phyloP scores from a whole-genome alignment of 2,888 invertebrate species.

The Sphaerophoria rueppellii region DNA sequence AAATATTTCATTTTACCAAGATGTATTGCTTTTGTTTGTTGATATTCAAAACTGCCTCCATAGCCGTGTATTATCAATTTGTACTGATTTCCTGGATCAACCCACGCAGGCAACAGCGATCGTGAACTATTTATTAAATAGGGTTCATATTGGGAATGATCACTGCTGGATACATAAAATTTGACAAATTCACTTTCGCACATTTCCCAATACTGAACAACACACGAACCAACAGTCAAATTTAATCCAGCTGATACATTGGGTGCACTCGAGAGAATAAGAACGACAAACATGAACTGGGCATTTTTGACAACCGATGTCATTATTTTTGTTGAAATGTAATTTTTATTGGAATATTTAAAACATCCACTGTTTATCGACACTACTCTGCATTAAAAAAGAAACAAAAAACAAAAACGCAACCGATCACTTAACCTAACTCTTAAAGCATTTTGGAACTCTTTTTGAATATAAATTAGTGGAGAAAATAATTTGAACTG shows the following conservation, averaged over 20 bases:
- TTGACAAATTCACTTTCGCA: slow-evolving; percentile 75
- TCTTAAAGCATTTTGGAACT: slow-evolving; percentile 28
- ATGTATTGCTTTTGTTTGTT: slow-evolving; percentile 77
- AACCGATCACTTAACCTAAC: slow-evolving; percentile 29
- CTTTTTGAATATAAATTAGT: slow-evolving; percentile 44
- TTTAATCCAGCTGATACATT: slow-evolving; percentile 58
- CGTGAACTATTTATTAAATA: slow-evolving; percentile 68
- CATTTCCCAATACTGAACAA: slow-evolving; percentile 75
- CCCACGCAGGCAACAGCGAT: slow-evolving; percentile 73
- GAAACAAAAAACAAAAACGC: slow-evolving; percentile 24
- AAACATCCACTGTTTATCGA: slow-evolving; percentile 22
- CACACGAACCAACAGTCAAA: slow-evolving; percentile 75
- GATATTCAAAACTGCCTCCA: slow-evolving; percentile 80
- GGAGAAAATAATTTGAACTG: too few species aligned
- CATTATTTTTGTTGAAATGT: slow-evolving; percentile 21
- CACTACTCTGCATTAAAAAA: neutral
- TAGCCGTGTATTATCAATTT: slow-evolving; percentile 81
- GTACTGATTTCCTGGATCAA: slow-evolving; percentile 67
- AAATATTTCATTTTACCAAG: slow-evolving; percentile 74
- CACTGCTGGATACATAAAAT: slow-evolving; percentile 75
- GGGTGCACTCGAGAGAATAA: slow-evolving; percentile 2
- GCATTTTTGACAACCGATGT: slow-evolving; percentile 23
- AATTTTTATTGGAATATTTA: slow-evolving; percentile 1
- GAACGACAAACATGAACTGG: neutral
- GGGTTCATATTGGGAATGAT: slow-evolving; percentile 68